Base-by-base conservation (phyloP, 2,797 vertebrate genomes). In the Pogonophryne albipinna region DNA sequence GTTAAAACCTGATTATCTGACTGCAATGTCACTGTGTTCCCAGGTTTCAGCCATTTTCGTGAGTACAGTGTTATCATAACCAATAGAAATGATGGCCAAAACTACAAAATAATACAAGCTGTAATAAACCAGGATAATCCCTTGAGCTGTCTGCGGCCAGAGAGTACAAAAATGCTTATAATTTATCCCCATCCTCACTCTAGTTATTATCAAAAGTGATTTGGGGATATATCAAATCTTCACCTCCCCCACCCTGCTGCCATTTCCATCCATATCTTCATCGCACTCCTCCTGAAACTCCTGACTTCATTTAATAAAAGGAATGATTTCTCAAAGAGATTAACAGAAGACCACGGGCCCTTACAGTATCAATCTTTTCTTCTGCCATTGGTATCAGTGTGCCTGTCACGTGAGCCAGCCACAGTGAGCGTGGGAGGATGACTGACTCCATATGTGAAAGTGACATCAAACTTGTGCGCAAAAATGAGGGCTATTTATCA, bases 251-350 rank as follows among this genome's bases (percentile, higher is more conserved):
- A 53, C 34, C 52, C 50, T 9, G 34, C 8, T 38, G 34, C 34
- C 34, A 69, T 68, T 78, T 69, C 67, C 61, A 17, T 57, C 56
- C 59, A 27, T 49, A 75, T 46, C 14, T 71, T 59, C 20, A 42
- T 20, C 31, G 31, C 15, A 31, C 53, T 31, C 74, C 72, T 77
- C 71, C 71, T 71, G 38, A 73, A 87, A 81, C 71, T 80, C 70
- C 69, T 50, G 71, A 85, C 66, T 80, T 89, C 49, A 91, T 90
- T 89, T 88, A 91, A 91, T 91, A 84, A 90, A 91, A 84, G 80
- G 87, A 91, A 90, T 85, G 83, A 89, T 87, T 90, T 86, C 78
- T 90, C 79, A 77, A 80, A 75, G 84, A 90, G 89, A 92, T 93
- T 87, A 93, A 80, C 74, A 62, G 63, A 62, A 62, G 60, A 80